These are phyloP conservation scores for Enteromius viviparus DNA, from an alignment of 2,797 vertebrate genomes.

Conservation along the genomic window DNA sequence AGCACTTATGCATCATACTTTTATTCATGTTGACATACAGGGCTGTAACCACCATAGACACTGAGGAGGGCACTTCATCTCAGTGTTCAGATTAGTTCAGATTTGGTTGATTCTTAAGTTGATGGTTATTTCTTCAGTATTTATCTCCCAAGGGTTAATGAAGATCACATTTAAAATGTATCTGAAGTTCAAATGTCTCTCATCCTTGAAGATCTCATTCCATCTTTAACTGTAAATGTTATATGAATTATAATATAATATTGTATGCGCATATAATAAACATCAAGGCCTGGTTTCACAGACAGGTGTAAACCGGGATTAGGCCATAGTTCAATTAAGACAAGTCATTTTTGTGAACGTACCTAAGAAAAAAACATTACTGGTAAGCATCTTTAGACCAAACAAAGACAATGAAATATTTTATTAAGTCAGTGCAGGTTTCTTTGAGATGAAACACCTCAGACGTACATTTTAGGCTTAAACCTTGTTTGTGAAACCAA, in stretches of 20 bases:
- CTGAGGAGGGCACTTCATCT: neutral
- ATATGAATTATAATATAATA: neutral
- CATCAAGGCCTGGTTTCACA: too few species aligned
- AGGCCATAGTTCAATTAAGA: too few species aligned
- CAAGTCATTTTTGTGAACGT: too few species aligned
- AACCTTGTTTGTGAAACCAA: too few species aligned
- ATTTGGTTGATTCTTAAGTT: slow-evolving; percentile 18
- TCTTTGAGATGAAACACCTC: too few species aligned
- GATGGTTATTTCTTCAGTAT: neutral
- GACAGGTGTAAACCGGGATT: too few species aligned
- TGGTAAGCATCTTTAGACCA: too few species aligned
- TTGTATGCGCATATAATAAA: too few species aligned
- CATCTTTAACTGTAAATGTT: neutral
- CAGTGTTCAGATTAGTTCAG: slow-evolving; percentile 16
- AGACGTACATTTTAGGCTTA: too few species aligned
- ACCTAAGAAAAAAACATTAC: too few species aligned
- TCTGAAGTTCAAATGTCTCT: neutral
- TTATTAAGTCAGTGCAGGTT: too few species aligned
- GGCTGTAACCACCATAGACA: slow-evolving; percentile 11
- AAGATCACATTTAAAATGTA: neutral
- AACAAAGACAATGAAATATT: too few species aligned
- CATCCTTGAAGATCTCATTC: neutral
- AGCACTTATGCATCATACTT: slow-evolving; percentile 37
- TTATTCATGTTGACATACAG: slow-evolving; percentile 21
- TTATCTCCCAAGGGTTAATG: neutral